Base-by-base conservation (phyloP, 2,888 invertebrate species). In the Alentia gelatinosa region DNA sequence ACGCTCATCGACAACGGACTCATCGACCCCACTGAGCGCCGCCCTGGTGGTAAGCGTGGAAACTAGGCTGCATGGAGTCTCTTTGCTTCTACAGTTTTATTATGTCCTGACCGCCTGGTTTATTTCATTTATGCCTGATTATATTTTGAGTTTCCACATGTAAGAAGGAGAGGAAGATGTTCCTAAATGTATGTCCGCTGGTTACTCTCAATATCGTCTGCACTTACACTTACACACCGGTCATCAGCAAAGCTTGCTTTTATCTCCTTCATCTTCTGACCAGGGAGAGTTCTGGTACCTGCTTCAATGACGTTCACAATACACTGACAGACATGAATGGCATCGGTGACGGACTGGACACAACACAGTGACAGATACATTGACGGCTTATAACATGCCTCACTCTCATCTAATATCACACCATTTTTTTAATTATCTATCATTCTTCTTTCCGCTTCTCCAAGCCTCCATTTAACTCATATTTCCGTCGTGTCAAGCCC, bases 1-100 rank as follows among this genome's bases (percentile, higher is more conserved):
- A 74, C 33, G 5, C 90, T 91, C 35, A 39, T 90, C 15, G 89
- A 90, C 50, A 50, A 56, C 23, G 91, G 91, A 50, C 68, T 91
- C 23, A 50, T 90, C 23, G 86, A 90, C 35, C 63, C 83, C 26
- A 75, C 40, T 37, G 79, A 90, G 75, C 42, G 86, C 26, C 42
- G 86, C 23, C 86, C 86, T 47, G 86, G 86, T n/a, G 86, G 86
- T 86, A 86, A 86, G 86, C 42, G 30, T n/a, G 1, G 86, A 39
- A 47, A 40, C 83, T 39, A 83, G 37, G 12, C 86, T 79, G 79
- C 79, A 79, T 79, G 39, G n/a, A 7, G 39, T 35, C 79, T 79
- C 37, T 26, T 79, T 39, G 79, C 79, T 39, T 39, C 39, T 15
- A 37, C 79, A 79, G 35, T 39, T 37, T 26, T 63, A 9, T 63